Evolutionary conservation across 2,888 invertebrate genomes (phyloP).

Genomic region (Salticus scenicus): DNA sequence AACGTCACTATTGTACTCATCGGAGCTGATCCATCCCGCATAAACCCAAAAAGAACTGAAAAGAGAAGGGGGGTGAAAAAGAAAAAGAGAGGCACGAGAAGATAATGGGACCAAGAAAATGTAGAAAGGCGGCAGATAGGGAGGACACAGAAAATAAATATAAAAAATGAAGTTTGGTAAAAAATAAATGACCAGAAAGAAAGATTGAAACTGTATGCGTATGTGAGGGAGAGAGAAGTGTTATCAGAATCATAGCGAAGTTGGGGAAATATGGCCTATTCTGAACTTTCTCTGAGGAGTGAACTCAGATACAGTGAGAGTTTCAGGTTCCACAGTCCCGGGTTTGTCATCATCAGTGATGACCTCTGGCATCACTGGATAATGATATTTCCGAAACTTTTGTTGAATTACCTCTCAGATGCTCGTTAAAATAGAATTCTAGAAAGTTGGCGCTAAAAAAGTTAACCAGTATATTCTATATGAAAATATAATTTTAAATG

Average conservation of each 20-base stretch:
- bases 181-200: conserved; percentile 66
- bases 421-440: conserved; percentile 19
- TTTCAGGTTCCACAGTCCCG: conserved; percentile 39
- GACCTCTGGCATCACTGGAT: conserved; percentile 43
- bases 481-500: too few relatives aligned
- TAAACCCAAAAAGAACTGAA: conserved; percentile 36
- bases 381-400: conserved; percentile 40
- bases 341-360: conserved; percentile 38
- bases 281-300: not conserved
- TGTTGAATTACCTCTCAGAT: conserved; percentile 29
- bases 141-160: conserved; percentile 22
- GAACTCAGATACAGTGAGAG: conserved; percentile 35
- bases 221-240: conserved; percentile 19
- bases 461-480: too few relatives aligned
- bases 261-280: not conserved
- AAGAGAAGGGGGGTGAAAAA: not conserved
- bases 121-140: conserved; percentile 33
- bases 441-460: too few relatives aligned
- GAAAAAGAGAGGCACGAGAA: conserved; percentile 26
- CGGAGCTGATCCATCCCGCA: conserved; percentile 43
- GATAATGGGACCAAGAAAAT: conserved; percentile 19
- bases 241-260: conserved; percentile 30
- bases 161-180: conserved; percentile 44
- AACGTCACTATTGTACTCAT: conserved; percentile 55
- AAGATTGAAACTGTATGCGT: conserved; percentile 37